phyloP scores from a whole-genome alignment of 35 echinoderm and acorn worm genomes.

The Ophioderma brevispina region DNA sequence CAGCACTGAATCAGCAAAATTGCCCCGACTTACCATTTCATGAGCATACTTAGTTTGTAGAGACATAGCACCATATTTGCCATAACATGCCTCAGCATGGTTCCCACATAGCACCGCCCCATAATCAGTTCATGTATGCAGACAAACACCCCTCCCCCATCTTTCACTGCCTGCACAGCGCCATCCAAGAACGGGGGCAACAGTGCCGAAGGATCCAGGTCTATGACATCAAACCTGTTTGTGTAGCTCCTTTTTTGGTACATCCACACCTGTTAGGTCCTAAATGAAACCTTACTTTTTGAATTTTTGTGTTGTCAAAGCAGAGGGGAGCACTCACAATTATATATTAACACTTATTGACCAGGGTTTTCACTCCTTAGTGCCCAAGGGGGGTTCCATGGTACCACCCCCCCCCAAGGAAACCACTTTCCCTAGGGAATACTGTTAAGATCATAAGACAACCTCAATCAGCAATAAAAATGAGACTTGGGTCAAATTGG shows the following conservation, averaged over 20 bases:
- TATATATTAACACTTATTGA: too few species aligned
- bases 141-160: slow-evolving; percentile 81
- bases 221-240: slow-evolving; percentile 76
- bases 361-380: too few species aligned
- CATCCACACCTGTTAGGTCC: slow-evolving; percentile 68
- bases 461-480: too few species aligned
- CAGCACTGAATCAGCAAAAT: too few species aligned
- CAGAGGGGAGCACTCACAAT: too few species aligned
- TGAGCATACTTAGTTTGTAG: slow-evolving; percentile 71
- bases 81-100: slow-evolving; percentile 77
- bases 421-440: too few species aligned
- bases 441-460: too few species aligned
- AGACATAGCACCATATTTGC: slow-evolving; percentile 89
- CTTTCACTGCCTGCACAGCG: slow-evolving; percentile 75
- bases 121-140: slow-evolving; percentile 93
- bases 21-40: slow-evolving; percentile 97
- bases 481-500: too few species aligned
- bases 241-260: slow-evolving; percentile 58
- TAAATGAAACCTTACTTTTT: neutral
- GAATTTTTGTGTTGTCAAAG: neutral
- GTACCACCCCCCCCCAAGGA: too few species aligned
- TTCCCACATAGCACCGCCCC: slow-evolving; percentile 93
- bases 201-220: slow-evolving; percentile 89
- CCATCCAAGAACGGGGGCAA: slow-evolving; percentile 76
- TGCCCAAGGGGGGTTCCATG: too few species aligned